Evolutionary conservation across 2,113 vertebrate species (phyloP).

Genomic region (cattle (Bos taurus)): ARS-UCD2.0 NC_037336.1:31336501-31337000

Average conservation of each 20-base stretch:
- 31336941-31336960: slow-evolving; percentile 54
- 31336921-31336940: neutral
- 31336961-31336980: slow-evolving; percentile 22
- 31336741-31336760: neutral
- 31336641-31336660: neutral
- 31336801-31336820: neutral
- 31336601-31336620: neutral
- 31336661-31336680: neutral
- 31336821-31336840: neutral
- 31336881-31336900: slow-evolving; percentile 34
- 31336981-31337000: slow-evolving; percentile 44
- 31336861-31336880: slow-evolving; percentile 49
- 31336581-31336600: neutral
- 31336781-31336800: neutral
- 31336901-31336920: neutral
- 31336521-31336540: neutral
- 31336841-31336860: slow-evolving; percentile 42
- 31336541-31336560: neutral
- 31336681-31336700: neutral
- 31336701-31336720: neutral
- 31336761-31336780: neutral
- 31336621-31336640: neutral
- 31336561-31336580: neutral
- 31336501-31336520: neutral
- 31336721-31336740: neutral